A percentile compares a stretch with the other conserved stretches of the same genome.
These are phyloP conservation scores for Willisornis vidua DNA, from an alignment of 2,113 vertebrate species.

Conservation along the genomic window DNA sequence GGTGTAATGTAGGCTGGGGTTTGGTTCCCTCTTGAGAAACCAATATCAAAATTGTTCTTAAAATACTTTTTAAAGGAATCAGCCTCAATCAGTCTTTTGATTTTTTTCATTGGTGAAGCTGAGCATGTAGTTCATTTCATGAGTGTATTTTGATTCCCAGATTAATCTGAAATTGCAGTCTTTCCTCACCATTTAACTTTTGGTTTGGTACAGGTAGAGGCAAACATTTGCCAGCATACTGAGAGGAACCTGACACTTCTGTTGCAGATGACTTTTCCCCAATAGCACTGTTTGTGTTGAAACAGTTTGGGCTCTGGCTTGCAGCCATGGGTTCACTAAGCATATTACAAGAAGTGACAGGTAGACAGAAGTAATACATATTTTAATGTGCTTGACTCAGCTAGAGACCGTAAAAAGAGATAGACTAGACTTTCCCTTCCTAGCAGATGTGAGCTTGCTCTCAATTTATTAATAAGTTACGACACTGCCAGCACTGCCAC, in stretches of 20 bases:
- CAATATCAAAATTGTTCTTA: background rate
- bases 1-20: accelerated
- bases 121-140: background rate
- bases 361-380: slow-evolving; percentile 23
- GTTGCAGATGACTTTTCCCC: slow-evolving; percentile 16
- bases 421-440: background rate
- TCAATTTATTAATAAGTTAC: slow-evolving; percentile 63
- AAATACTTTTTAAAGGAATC: background rate
- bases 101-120: background rate
- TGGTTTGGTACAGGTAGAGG: background rate
- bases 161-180: background rate
- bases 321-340: slow-evolving; percentile 41
- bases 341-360: slow-evolving; percentile 50
- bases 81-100: accelerated
- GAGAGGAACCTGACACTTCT: background rate
- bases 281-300: slow-evolving; percentile 19
- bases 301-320: slow-evolving; percentile 25
- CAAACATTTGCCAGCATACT: slow-evolving; percentile 12
- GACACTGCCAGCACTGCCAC: background rate
- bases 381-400: slow-evolving; percentile 37
- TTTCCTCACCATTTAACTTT: slow-evolving; percentile 11
- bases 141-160: background rate
- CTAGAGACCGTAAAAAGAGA: slow-evolving; percentile 1
- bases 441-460: slow-evolving; percentile 19
- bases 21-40: background rate